These are phyloP conservation scores for Porites divaricata DNA, from an alignment of 92 coral and sea anemone genomes.

Conservation along the genomic window DNA sequence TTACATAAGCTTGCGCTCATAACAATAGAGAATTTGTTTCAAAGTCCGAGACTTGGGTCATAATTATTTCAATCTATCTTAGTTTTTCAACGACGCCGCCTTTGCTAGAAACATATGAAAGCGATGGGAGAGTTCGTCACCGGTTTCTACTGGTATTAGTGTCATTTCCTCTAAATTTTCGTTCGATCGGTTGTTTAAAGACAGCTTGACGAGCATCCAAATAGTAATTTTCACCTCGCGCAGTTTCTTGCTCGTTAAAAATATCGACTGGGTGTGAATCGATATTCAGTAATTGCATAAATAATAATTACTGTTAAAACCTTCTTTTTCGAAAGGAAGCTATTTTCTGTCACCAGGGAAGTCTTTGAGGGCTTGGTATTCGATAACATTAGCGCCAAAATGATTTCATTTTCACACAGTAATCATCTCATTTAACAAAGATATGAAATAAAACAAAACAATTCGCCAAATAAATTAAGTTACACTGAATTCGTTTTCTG, in stretches of 20 bases:
- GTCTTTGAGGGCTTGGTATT: too few species aligned
- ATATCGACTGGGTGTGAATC: slow-evolving; percentile 12
- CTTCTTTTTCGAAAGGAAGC: background rate
- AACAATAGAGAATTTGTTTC: slow-evolving; percentile 10
- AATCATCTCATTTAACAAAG: background rate
- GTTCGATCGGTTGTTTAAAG: background rate
- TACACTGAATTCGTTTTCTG: background rate
- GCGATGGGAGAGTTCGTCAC: background rate
- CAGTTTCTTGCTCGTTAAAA: slow-evolving; percentile 14
- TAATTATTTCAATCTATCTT: background rate
- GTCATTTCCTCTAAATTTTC: background rate
- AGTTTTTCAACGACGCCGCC: background rate
- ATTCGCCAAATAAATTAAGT: background rate
- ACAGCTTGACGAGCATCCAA: background rate
- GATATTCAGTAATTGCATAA: slow-evolving; percentile 6
- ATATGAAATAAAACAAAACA: background rate
- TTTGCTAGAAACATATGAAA: background rate
- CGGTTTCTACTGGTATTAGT: background rate
- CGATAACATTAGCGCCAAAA: too few species aligned
- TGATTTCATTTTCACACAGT: background rate
- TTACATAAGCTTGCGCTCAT: slow-evolving; percentile 1
- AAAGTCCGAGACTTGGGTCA: slow-evolving; percentile 38
- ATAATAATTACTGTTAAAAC: background rate
- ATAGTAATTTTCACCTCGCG: background rate
- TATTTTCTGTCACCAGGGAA: background rate